A percentile compares a stretch with the other conserved stretches of the same genome.
Conservation (phyloP, 2,888 invertebrate species). For the Pachycephus smyrnensis region DNA sequence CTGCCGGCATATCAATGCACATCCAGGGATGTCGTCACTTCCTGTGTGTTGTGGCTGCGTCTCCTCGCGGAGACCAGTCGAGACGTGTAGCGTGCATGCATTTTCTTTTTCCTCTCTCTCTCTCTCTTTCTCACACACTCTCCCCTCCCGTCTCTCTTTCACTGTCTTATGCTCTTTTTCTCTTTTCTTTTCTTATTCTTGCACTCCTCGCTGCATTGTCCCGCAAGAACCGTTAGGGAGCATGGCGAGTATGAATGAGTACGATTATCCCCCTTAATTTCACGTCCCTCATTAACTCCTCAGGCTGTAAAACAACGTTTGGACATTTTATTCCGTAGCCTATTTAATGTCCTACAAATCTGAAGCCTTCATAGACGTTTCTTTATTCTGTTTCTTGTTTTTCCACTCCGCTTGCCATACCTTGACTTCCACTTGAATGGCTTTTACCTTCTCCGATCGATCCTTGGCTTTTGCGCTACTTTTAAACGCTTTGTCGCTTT, state of each 20-base stretch:
- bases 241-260: neutral
- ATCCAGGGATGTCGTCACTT: conserved; percentile 56
- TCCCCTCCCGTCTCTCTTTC: neutral
- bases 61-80: conserved; percentile 17
- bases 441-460: neutral
- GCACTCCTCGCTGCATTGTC: neutral
- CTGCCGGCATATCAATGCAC: conserved; percentile 43
- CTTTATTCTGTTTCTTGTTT: neutral
- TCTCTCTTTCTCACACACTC: neutral
- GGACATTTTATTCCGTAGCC: neutral
- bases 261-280: neutral
- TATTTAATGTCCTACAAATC: neutral
- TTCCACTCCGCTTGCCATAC: neutral
- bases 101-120: neutral
- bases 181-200: conserved; percentile 23
- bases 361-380: neutral
- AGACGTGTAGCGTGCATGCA: neutral
- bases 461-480: neutral
- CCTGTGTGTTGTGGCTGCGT: conserved; percentile 41
- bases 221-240: neutral
- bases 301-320: neutral
- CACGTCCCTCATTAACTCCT: neutral
- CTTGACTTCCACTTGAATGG: neutral
- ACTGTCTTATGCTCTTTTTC: conserved; percentile 1
- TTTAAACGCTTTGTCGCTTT: neutral